phyloP scores from a whole-genome alignment of 2,113 vertebrate species.

The Bolborhynchus lineola region DNA sequence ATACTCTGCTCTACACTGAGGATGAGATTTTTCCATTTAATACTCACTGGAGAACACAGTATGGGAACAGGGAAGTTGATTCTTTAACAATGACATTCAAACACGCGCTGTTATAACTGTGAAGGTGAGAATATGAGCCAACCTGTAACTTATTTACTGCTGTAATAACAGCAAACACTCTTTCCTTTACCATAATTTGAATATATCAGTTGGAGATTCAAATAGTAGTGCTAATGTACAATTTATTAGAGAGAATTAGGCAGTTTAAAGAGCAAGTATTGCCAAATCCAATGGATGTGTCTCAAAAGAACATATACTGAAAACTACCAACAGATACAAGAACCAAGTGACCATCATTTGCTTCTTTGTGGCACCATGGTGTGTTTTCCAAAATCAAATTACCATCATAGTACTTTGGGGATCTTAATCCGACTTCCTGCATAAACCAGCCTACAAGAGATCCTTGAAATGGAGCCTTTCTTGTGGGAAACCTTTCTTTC shows the following conservation, averaged over 20 bases:
- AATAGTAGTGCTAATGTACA: background rate
- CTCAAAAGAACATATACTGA: background rate
- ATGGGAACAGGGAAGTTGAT: background rate
- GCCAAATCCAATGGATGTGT: rapidly evolving
- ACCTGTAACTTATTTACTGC: background rate
- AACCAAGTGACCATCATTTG: background rate
- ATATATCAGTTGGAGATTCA: background rate
- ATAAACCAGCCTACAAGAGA: background rate
- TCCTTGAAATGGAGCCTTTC: background rate
- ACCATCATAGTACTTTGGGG: background rate
- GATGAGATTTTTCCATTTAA: background rate
- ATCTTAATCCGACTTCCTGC: background rate
- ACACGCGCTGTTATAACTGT: rapidly evolving
- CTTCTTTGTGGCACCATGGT: background rate
- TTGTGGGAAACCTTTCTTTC: background rate
- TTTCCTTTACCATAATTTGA: background rate
- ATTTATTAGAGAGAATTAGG: background rate
- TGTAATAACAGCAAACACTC: background rate
- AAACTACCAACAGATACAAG: background rate
- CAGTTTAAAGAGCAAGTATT: background rate
- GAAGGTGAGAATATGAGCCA: background rate
- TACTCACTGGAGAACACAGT: background rate
- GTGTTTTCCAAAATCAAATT: background rate
- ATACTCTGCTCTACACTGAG: background rate
- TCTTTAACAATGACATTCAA: background rate